These are phyloP conservation scores for Saturnia pavonia DNA, from an alignment of 2,888 invertebrate genomes.

Conservation along the genomic window DNA sequence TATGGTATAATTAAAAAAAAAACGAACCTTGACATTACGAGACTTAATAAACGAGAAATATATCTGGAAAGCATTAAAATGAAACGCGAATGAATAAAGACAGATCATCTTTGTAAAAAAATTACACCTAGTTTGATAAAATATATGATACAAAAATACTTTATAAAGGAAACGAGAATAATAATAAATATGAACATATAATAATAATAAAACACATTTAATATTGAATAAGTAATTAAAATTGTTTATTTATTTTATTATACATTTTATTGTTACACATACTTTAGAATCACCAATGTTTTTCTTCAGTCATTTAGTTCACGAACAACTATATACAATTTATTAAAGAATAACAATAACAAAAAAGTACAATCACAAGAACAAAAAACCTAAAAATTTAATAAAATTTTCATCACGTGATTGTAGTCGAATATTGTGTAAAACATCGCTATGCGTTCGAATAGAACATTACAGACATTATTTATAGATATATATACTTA, in stretches of 20 bases:
- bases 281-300: constrained; percentile 57
- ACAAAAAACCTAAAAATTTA: background rate
- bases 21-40: too few species aligned
- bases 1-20: too few species aligned
- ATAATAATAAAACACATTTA: background rate
- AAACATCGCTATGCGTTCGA: constrained; percentile 11
- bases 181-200: too few species aligned
- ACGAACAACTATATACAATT: constrained; percentile 37
- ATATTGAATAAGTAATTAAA: background rate
- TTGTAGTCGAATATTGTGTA: background rate
- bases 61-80: too few species aligned
- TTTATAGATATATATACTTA: background rate
- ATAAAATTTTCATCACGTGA: background rate
- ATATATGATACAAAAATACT: too few species aligned
- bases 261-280: constrained; percentile 20
- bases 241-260: constrained; percentile 16
- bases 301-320: constrained; percentile 60
- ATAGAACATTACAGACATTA: background rate
- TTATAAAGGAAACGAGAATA: too few species aligned
- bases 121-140: too few species aligned
- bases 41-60: too few species aligned
- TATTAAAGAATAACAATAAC: constrained; percentile 11
- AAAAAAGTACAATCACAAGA: constrained; percentile 7
- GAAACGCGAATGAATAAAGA: too few species aligned
- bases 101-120: too few species aligned